phyloP scores from a whole-genome alignment of 2,113 vertebrate species.

The Nyctibius bracteatus region DNA sequence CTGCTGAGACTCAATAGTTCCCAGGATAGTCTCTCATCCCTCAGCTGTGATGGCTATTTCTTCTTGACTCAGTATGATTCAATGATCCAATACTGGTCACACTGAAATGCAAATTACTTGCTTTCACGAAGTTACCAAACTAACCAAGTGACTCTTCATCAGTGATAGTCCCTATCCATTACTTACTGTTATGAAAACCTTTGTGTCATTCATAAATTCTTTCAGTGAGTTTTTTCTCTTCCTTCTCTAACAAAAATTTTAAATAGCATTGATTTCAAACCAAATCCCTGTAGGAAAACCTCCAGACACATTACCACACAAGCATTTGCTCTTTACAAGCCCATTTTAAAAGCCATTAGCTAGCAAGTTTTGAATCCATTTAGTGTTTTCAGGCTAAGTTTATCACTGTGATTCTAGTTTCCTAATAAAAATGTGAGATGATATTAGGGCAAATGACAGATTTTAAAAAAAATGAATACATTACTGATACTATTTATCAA shows the following conservation, averaged over 20 bases:
- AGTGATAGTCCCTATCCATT: neutral
- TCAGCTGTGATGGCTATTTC: neutral
- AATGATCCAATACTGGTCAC: neutral
- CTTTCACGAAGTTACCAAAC: neutral
- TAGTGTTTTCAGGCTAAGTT: neutral
- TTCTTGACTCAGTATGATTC: neutral
- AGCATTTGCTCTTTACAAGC: neutral
- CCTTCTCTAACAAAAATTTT: neutral
- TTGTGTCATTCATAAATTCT: neutral
- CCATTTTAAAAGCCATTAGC: neutral
- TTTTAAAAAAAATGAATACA: neutral
- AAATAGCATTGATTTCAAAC: neutral
- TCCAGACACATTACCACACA: neutral
- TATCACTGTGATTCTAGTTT: neutral
- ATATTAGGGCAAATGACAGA: neutral
- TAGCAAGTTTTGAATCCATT: neutral
- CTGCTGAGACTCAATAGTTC: neutral
- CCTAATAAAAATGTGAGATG: neutral
- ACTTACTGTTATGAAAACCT: neutral
- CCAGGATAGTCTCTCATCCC: neutral
- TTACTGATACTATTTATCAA: neutral
- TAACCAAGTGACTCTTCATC: neutral
- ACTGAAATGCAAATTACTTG: neutral
- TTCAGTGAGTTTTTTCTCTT: neutral
- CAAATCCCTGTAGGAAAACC: neutral